Evolutionary conservation across 2,888 invertebrate genomes (phyloP).

Genomic region (Lumbricus terrestris): DNA sequence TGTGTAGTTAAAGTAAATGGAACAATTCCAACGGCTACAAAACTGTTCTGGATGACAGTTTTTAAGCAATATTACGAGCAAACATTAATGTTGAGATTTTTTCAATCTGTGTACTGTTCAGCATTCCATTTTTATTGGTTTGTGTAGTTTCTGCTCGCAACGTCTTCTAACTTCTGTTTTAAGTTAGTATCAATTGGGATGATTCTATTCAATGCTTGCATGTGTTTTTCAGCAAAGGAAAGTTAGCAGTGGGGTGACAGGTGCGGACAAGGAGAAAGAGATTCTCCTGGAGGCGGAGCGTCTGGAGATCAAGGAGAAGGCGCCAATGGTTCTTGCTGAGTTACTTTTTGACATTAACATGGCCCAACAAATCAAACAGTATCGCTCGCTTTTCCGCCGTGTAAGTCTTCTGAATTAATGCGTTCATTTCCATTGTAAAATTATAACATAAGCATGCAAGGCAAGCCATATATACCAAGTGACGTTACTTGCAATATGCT

Average conservation of each 20-base stretch:
- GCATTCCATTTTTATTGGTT: neutral
- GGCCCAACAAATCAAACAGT: constrained; percentile 60
- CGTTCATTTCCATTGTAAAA: neutral
- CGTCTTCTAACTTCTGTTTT: neutral
- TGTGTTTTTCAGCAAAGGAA: constrained; percentile 29
- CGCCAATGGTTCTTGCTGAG: constrained; percentile 88
- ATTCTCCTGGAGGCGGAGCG: constrained; percentile 80
- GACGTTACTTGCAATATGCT: too few species aligned
- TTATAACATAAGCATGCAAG: too few species aligned
- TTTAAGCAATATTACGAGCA: neutral
- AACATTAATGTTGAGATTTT: neutral
- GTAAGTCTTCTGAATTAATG: constrained; percentile 40
- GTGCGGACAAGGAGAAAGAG: constrained; percentile 62
- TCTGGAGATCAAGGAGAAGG: constrained; percentile 90
- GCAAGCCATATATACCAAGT: too few species aligned
- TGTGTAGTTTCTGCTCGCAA: neutral
- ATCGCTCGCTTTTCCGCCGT: constrained; percentile 50
- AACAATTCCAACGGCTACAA: too few species aligned
- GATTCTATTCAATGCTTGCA: too few species aligned
- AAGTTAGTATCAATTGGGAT: neutral
- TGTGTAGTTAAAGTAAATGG: neutral
- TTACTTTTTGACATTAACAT: constrained; percentile 69
- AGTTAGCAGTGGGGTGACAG: constrained; percentile 23
- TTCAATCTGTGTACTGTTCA: neutral
- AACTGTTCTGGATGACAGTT: neutral